Base-by-base conservation (phyloP, 2,888 invertebrate species). In the Diarsia brunnea region DNA sequence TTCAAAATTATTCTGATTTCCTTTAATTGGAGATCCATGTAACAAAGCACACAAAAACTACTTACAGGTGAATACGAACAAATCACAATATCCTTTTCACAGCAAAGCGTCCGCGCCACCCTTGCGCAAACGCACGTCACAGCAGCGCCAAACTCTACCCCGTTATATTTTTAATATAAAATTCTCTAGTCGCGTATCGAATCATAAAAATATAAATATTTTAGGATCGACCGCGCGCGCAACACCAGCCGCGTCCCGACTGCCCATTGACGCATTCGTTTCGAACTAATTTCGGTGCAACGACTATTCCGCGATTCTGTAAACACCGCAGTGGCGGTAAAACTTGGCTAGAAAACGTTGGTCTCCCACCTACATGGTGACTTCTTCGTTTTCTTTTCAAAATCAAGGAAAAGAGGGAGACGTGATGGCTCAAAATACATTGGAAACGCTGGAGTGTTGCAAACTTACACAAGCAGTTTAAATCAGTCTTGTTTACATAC, bases 261-360 rank as follows among this genome's bases (percentile, higher is more conserved):
- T 93, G 91, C 90, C 92, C 95, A 95, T 96, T 96, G 96, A 96
- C 96, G 96, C 95, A 96, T 95, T 93, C 95, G 94, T 94, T 95
- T 95, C 94, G 89, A 92, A 96, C 96, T 96, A 96, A 96, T 95
- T 96, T 95, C 95, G 95, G 95, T 96, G 96, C 96, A 96, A 94
- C 94, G 92, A 91, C 94, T 95, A 95, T 96, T 96, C 96, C 96
- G 93, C 94, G 95, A 92, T 96, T 95, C 95, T 95, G 96, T 96
- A 96, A 96, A 96, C 96, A 96, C 91, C 92, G 86, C 92, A 90
- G 91, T 90, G 93, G 92, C 87, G 91, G 90, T 90, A 91, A 93
- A 92, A 91, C 88, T 79, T 88, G 91, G 71, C 95, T 95, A 95
- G 85, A 85, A 63, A 88, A 86, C 74, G 73, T 87, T 91, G 95